phyloP scores from a whole-genome alignment of 2,113 vertebrate genomes.

The Acanthochromis polyacanthus region DNA sequence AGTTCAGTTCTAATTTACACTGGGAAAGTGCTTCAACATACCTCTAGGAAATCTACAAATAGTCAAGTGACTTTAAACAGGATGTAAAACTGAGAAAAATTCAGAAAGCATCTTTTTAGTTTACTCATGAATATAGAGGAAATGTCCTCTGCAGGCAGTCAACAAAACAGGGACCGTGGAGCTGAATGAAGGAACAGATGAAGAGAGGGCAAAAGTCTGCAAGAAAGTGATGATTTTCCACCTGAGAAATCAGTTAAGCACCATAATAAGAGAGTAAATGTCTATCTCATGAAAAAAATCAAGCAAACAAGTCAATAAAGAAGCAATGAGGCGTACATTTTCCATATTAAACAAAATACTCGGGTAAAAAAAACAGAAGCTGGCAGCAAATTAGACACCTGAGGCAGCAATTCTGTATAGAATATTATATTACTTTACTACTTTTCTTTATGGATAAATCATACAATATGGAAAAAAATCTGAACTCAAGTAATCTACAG shows the following conservation, averaged over 20 bases:
- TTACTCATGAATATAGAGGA: background rate
- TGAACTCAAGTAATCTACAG: constrained; percentile 49
- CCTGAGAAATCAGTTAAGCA: background rate
- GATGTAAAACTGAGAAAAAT: too few species aligned
- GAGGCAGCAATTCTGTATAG: background rate
- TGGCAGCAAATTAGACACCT: too few species aligned
- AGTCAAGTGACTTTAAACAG: background rate
- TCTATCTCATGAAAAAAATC: too few species aligned
- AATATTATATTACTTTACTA: constrained; percentile 6
- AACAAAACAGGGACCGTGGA: background rate
- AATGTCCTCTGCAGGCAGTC: background rate
- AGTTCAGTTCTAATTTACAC: constrained; percentile 12
- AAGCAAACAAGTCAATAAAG: too few species aligned
- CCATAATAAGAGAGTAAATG: background rate
- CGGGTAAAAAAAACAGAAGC: background rate
- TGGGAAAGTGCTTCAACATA: background rate
- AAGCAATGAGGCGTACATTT: too few species aligned
- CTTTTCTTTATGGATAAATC: constrained; percentile 10
- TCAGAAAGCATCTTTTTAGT: too few species aligned
- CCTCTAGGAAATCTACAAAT: background rate
- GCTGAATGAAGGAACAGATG: background rate
- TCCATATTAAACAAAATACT: too few species aligned
- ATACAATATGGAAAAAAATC: constrained; percentile 29
- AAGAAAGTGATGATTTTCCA: background rate
- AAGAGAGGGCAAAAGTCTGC: too few species aligned